Evolutionary conservation across 2,888 invertebrate species (phyloP).

Genomic region (Azorinus chamasolen): DNA sequence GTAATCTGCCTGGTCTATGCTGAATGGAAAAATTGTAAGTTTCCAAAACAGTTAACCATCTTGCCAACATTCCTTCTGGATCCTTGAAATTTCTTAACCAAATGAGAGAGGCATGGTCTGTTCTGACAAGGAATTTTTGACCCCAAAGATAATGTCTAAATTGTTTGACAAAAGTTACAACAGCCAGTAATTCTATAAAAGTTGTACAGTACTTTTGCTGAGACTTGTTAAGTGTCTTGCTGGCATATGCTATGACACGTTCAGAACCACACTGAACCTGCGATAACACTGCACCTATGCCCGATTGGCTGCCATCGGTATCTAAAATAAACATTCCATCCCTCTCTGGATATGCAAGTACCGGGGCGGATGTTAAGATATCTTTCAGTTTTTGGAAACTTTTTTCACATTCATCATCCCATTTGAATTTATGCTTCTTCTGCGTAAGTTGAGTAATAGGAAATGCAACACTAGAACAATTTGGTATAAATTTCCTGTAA

Average conservation of each 20-base stretch:
- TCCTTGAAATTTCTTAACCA: constrained; percentile 46
- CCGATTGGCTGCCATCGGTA: constrained; percentile 64
- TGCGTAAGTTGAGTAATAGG: constrained; percentile 13
- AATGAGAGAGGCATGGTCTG: constrained; percentile 66
- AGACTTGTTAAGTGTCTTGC: constrained; percentile 48
- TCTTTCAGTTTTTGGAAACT: constrained; percentile 52
- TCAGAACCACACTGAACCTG: constrained; percentile 63
- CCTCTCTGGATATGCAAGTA: constrained; percentile 47
- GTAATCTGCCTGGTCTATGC: constrained; percentile 16
- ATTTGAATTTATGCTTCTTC: constrained; percentile 4
- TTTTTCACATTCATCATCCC: constrained; percentile 26
- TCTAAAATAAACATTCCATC: constrained; percentile 57
- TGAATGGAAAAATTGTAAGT: constrained; percentile 33
- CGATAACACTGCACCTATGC: constrained; percentile 65
- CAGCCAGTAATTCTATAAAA: constrained; percentile 54
- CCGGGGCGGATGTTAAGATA: constrained; percentile 30
- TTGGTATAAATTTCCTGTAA: constrained; percentile 48
- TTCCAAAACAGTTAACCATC: constrained; percentile 34
- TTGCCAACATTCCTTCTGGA: constrained; percentile 41
- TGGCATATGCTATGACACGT: constrained; percentile 61
- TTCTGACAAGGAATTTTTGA: constrained; percentile 54
- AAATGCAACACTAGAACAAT: constrained; percentile 22
- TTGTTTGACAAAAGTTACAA: constrained; percentile 59
- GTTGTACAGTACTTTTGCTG: constrained; percentile 61
- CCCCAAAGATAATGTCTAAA: constrained; percentile 67